phyloP scores from a whole-genome alignment of 2,888 invertebrate genomes.

The Biston stratarius region DNA sequence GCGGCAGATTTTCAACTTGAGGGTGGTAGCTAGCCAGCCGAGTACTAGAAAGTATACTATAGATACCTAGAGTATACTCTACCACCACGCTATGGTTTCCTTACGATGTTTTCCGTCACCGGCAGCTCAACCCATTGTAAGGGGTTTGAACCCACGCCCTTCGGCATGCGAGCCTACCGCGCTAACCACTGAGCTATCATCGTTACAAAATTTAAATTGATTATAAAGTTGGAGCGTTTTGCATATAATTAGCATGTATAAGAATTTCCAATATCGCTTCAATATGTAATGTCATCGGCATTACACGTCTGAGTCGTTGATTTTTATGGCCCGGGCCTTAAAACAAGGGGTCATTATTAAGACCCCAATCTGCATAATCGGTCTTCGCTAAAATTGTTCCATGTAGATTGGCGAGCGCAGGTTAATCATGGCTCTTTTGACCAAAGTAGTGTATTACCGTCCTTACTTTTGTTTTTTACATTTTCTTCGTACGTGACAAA shows the following conservation, averaged over 20 bases:
- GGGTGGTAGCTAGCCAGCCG: too few relatives aligned
- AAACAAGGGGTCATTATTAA: conserved; percentile 32
- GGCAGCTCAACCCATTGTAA: too few relatives aligned
- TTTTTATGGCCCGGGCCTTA: conserved; percentile 20
- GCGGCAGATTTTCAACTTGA: too few relatives aligned
- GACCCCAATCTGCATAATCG: conserved; percentile 30
- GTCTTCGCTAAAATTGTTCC: conserved; percentile 18
- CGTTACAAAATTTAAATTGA: too few relatives aligned
- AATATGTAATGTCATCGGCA: conserved; percentile 25
- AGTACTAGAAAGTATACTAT: too few relatives aligned
- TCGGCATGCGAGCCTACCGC: too few relatives aligned
- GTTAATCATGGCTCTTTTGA: conserved; percentile 7
- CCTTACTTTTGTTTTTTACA: conserved; percentile 16
- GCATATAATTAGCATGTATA: conserved; percentile 19
- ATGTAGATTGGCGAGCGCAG: conserved; percentile 15
- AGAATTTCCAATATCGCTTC: conserved; percentile 9
- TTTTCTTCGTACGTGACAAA: conserved; percentile 20
- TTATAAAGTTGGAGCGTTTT: conserved; percentile 10
- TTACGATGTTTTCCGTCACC: too few relatives aligned
- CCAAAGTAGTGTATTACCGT: conserved; percentile 12
- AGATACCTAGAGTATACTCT: too few relatives aligned
- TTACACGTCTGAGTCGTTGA: conserved; percentile 19
- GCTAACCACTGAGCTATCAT: too few relatives aligned
- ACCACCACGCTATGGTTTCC: too few relatives aligned
- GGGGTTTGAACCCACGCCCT: too few relatives aligned